These are phyloP conservation scores for Vombatus ursinus DNA, from an alignment of 2,113 vertebrate genomes.

Conservation along the genomic window DNA sequence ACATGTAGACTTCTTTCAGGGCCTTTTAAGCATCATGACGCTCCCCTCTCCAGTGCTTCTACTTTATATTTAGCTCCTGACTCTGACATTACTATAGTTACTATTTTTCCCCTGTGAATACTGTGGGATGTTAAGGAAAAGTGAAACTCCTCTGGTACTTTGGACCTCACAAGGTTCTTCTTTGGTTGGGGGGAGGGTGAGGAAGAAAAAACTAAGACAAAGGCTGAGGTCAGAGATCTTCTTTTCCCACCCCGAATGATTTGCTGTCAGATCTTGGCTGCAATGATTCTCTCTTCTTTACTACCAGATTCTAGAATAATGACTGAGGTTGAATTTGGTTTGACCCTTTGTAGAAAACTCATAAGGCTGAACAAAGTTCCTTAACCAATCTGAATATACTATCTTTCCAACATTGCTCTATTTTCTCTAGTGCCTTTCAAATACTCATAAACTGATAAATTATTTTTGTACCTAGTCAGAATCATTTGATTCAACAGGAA, in stretches of 20 bases:
- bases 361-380: background rate
- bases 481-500: background rate
- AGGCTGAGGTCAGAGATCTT: background rate
- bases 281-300: no score
- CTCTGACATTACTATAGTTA: background rate
- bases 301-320: no score
- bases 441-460: background rate
- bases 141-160: background rate
- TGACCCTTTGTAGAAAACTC: background rate
- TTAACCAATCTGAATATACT: background rate
- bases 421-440: background rate
- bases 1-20: background rate
- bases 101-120: background rate
- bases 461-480: background rate
- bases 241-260: background rate
- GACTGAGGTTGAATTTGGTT: no score
- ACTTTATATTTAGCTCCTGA: background rate
- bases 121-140: background rate
- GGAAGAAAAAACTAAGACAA: background rate
- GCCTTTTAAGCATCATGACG: background rate
- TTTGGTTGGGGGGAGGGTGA: background rate
- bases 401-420: background rate
- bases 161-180: background rate
- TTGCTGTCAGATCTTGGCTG: no score
- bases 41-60: background rate